These are phyloP conservation scores for Embidobia sp. DNA, from an alignment of 2,888 invertebrate genomes.

Conservation along the genomic window DNA sequence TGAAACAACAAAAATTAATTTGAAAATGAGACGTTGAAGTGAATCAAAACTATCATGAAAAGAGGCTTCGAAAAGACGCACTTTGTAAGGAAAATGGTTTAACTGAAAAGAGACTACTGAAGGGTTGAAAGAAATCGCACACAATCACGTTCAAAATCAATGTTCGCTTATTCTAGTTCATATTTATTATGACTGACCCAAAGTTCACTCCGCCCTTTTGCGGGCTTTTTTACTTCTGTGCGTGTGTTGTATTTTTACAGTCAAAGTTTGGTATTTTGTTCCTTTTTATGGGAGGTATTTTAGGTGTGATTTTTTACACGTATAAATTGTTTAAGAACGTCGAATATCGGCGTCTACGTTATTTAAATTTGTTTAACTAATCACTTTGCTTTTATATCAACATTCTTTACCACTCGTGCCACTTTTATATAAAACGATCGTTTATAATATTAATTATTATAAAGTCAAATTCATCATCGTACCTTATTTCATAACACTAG, in stretches of 20 bases:
- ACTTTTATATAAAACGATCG: conserved; percentile 72
- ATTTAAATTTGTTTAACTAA: conserved; percentile 64
- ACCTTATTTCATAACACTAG: conserved; percentile 62
- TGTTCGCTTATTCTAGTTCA: conserved; percentile 29
- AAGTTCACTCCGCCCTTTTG: conserved; percentile 16
- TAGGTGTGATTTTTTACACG: conserved; percentile 72
- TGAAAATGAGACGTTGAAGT: too few species aligned
- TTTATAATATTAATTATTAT: conserved; percentile 69
- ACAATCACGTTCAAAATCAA: conserved; percentile 20
- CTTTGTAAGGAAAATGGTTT: too few species aligned
- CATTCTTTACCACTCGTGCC: conserved; percentile 69
- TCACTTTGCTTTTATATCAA: conserved; percentile 65
- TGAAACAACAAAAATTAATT: too few species aligned
- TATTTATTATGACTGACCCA: conserved; percentile 49
- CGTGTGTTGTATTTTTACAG: conserved; percentile 53
- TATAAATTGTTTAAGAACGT: conserved; percentile 70
- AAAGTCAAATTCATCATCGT: conserved; percentile 65
- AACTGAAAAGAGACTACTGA: too few species aligned
- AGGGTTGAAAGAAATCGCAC: too few species aligned
- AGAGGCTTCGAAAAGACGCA: too few species aligned
- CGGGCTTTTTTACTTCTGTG: conserved; percentile 43
- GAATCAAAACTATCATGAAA: too few species aligned
- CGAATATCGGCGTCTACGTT: conserved; percentile 62
- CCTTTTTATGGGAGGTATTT: conserved; percentile 69
- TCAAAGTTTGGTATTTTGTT: conserved; percentile 43